phyloP scores from a whole-genome alignment of 2,888 invertebrate species.

The Deilephila porcellus region DNA sequence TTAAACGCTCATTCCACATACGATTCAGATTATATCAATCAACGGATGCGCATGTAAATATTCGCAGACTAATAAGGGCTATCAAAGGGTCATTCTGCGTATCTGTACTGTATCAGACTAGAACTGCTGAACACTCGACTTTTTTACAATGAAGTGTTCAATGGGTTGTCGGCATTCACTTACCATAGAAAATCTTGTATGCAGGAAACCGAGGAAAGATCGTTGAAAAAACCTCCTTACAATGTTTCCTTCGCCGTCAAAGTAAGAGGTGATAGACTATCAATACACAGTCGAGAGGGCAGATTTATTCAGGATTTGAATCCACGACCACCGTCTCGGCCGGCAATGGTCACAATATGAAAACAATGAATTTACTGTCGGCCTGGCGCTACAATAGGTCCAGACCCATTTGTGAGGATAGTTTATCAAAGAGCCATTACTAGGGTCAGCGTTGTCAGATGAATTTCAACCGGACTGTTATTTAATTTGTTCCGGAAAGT shows the following conservation, averaged over 20 bases:
- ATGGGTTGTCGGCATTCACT: too few relatives aligned
- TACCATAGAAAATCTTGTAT: too few relatives aligned
- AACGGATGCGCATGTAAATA: neutral
- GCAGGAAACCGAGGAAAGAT: too few relatives aligned
- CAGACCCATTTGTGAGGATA: slow-evolving; percentile 47
- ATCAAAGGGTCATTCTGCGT: neutral
- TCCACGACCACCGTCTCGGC: too few relatives aligned
- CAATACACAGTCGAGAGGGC: too few relatives aligned
- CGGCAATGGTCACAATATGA: slow-evolving; percentile 29
- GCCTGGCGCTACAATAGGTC: slow-evolving; percentile 45
- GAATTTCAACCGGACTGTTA: slow-evolving; percentile 15
- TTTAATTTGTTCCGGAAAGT: slow-evolving; percentile 46
- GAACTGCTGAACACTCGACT: too few relatives aligned
- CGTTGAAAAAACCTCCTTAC: too few relatives aligned
- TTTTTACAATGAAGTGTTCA: too few relatives aligned
- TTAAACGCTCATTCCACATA: neutral
- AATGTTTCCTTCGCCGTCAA: too few relatives aligned
- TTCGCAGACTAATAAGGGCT: neutral
- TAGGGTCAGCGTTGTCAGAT: slow-evolving; percentile 11
- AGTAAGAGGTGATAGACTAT: too few relatives aligned
- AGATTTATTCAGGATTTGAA: too few relatives aligned
- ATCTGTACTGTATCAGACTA: slow-evolving; percentile 22
- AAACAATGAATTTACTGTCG: slow-evolving; percentile 53
- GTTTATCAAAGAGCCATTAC: slow-evolving; percentile 48
- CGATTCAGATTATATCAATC: neutral